A percentile compares a stretch with the other conserved stretches of the same genome.
phyloP scores from a whole-genome alignment of 2,797 vertebrate species.

The Oreortyx pictus region DNA sequence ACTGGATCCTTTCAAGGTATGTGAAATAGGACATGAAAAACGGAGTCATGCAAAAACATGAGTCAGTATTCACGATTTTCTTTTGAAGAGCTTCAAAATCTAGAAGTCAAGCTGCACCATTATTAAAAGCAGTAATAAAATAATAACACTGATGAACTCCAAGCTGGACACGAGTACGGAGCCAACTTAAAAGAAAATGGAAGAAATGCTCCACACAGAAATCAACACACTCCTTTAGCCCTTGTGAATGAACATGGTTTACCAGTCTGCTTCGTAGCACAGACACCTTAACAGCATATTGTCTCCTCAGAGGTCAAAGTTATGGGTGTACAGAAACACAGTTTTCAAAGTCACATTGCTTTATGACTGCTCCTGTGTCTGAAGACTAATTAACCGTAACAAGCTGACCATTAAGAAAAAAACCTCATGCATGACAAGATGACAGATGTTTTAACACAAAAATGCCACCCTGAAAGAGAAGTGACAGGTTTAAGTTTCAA shows the following conservation, averaged over 20 bases:
- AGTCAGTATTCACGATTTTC: not conserved
- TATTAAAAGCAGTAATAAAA: not conserved
- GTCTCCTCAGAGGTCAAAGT: slow-evolving; percentile 45
- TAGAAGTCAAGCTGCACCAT: not conserved
- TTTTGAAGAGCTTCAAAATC: not conserved
- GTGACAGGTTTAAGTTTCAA: slow-evolving; percentile 65
- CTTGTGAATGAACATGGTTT: not conserved
- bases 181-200: not conserved
- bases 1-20: not conserved
- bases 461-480: slow-evolving; percentile 43
- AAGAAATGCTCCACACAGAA: not conserved
- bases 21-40: not conserved
- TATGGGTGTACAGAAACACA: slow-evolving; percentile 54
- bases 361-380: slow-evolving; percentile 67
- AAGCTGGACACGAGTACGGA: not conserved
- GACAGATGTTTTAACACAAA: slow-evolving; percentile 75
- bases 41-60: not conserved
- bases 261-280: not conserved
- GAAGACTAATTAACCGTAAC: slow-evolving; percentile 80
- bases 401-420: slow-evolving; percentile 77
- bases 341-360: slow-evolving; percentile 74
- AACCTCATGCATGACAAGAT: slow-evolving; percentile 66
- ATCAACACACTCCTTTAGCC: not conserved
- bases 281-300: not conserved
- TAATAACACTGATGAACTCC: not conserved